A percentile compares a stretch with the other conserved stretches of the same genome.
Conservation (phyloP, 92 coral and sea anemone species). For the Montipora capitata region DNA sequence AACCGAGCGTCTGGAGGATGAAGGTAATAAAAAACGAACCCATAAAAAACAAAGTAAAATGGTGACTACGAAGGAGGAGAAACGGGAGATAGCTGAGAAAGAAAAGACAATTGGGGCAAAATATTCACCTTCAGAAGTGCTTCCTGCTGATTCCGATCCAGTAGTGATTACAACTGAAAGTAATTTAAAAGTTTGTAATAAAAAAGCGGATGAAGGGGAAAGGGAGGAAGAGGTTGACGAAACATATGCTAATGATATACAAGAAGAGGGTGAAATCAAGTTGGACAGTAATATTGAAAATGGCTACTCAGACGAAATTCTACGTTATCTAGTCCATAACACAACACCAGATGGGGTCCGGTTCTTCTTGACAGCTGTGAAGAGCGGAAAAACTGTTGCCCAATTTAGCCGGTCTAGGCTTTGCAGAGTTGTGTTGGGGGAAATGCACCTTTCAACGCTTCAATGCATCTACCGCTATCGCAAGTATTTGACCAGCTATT, state of each 20-base stretch:
- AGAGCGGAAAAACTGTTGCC: neutral
- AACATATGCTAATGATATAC: neutral
- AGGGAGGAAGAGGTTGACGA: neutral
- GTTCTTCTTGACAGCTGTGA: conserved; percentile 34
- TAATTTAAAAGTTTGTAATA: neutral
- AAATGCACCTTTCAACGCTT: neutral
- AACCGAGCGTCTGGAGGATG: neutral
- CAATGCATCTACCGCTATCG: neutral
- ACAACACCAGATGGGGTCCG: conserved; percentile 21
- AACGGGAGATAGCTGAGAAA: conserved; percentile 4
- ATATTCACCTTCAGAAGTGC: conserved; percentile 1
- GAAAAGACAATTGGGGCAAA: neutral
- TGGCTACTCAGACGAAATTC: conserved; percentile 15
- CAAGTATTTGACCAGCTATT: neutral
- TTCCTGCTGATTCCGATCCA: conserved; percentile 1
- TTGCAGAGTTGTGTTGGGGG: conserved; percentile 14
- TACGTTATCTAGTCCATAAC: conserved; percentile 37
- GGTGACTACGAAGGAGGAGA: neutral
- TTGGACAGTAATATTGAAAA: neutral
- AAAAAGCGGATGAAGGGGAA: neutral
- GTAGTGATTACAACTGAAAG: neutral
- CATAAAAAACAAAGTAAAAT: neutral
- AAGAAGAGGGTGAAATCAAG: neutral
- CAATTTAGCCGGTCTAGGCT: neutral
- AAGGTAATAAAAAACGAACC: neutral